Evolutionary conservation across 2,113 vertebrate species (phyloP).

Genomic region (Cervus canadensis): DNA sequence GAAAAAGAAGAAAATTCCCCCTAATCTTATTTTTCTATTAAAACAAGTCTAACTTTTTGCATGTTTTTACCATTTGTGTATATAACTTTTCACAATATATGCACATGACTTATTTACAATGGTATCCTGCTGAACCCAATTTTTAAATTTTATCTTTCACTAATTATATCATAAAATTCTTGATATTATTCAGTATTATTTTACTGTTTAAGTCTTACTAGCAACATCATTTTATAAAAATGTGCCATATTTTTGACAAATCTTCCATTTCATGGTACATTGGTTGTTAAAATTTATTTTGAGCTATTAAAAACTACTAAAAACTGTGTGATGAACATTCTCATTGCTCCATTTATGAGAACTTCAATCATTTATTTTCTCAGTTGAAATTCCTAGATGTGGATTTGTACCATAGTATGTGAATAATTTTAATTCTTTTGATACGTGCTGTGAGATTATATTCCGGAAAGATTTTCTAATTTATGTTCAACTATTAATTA

Average conservation of each 20-base stretch:
- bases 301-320: not conserved
- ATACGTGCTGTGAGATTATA: not conserved
- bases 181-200: not conserved
- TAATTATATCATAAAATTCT: not conserved
- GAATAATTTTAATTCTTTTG: not conserved
- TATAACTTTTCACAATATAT: not conserved
- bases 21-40: not conserved
- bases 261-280: not conserved
- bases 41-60: not conserved
- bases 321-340: not conserved
- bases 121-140: not conserved
- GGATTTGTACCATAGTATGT: not conserved
- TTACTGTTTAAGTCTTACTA: not conserved
- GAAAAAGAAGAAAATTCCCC: not conserved
- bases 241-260: not conserved
- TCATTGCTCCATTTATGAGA: not conserved
- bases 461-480: not conserved
- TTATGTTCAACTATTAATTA: not conserved
- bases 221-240: not conserved
- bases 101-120: not conserved
- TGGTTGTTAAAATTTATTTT: not conserved
- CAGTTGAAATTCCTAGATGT: not conserved
- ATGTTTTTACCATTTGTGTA: not conserved
- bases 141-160: not conserved
- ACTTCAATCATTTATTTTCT: not conserved